Conservation (phyloP, 1,140 invertebrate species). For the Camponotus floridanus region DNA sequence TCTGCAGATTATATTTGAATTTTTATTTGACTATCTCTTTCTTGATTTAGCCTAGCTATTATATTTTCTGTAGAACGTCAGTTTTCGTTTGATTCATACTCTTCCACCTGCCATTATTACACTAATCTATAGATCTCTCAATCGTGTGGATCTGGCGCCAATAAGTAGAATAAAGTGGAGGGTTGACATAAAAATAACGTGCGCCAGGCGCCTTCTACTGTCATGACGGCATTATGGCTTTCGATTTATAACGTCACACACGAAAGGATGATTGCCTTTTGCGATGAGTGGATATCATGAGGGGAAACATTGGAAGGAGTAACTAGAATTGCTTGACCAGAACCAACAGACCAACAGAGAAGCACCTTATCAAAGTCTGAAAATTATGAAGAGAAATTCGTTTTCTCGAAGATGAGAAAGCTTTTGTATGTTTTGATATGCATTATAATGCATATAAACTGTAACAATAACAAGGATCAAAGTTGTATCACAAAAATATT, state of each 20-base stretch:
- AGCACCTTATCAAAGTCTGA: slow-evolving; percentile 1
- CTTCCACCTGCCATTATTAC: background rate
- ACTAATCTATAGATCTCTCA: slow-evolving; percentile 33
- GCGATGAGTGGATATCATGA: slow-evolving; percentile 66
- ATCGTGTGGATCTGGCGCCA: slow-evolving; percentile 14
- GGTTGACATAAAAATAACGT: slow-evolving; percentile 64
- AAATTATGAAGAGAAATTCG: background rate
- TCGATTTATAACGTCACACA: slow-evolving; percentile 80
- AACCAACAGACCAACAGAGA: background rate
- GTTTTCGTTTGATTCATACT: background rate
- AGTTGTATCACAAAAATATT: no score
- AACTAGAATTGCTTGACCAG: slow-evolving; percentile 32
- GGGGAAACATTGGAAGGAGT: slow-evolving; percentile 13
- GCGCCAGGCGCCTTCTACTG: slow-evolving; percentile 75
- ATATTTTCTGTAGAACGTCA: background rate
- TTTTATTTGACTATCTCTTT: background rate
- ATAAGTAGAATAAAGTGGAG: slow-evolving; percentile 54
- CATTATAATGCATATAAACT: background rate
- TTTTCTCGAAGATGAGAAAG: background rate
- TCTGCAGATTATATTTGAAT: background rate
- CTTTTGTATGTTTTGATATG: background rate
- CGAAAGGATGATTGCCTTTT: slow-evolving; percentile 78
- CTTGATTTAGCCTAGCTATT: background rate
- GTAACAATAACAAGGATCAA: no score
- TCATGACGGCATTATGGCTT: slow-evolving; percentile 77